A percentile compares a stretch with the other conserved stretches of the same genome.
Evolutionary conservation across 2,888 invertebrate genomes (phyloP).

Genomic region (Drosophila ustulata): DNA sequence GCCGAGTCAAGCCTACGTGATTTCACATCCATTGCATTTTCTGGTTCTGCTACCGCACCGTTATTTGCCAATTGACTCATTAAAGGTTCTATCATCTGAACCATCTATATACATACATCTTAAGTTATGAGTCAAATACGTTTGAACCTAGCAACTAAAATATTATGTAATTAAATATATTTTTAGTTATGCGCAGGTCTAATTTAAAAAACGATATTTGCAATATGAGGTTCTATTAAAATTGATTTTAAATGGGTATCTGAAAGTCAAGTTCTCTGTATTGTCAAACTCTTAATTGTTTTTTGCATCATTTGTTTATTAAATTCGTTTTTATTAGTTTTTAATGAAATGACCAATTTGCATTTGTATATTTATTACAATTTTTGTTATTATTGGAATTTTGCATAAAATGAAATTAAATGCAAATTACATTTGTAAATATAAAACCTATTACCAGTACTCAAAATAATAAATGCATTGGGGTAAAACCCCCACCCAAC

Average conservation of each 20-base stretch:
- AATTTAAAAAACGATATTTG: neutral
- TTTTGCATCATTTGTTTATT: conserved; percentile 27
- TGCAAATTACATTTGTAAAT: conserved; percentile 57
- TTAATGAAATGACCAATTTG: conserved; percentile 55
- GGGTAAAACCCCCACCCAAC: conserved; percentile 12
- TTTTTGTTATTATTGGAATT: conserved; percentile 39
- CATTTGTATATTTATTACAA: conserved; percentile 43
- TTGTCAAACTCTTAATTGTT: neutral
- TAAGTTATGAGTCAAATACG: neutral
- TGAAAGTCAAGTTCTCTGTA: neutral
- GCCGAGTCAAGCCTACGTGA: conserved; percentile 47
- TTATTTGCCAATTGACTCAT: neutral
- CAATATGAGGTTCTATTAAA: neutral
- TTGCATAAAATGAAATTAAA: conserved; percentile 58
- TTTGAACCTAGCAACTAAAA: too few species aligned
- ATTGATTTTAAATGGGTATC: neutral
- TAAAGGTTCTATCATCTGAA: neutral
- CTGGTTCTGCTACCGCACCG: neutral
- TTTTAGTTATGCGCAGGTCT: too few species aligned
- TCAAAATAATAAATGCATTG: conserved; percentile 39
- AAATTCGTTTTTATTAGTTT: conserved; percentile 47
- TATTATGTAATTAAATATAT: too few species aligned
- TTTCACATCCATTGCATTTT: conserved; percentile 1
- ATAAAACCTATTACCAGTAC: conserved; percentile 14
- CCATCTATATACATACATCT: neutral